phyloP scores from a whole-genome alignment of 2,797 vertebrate genomes.

The Heterohyrax brucei region DNA sequence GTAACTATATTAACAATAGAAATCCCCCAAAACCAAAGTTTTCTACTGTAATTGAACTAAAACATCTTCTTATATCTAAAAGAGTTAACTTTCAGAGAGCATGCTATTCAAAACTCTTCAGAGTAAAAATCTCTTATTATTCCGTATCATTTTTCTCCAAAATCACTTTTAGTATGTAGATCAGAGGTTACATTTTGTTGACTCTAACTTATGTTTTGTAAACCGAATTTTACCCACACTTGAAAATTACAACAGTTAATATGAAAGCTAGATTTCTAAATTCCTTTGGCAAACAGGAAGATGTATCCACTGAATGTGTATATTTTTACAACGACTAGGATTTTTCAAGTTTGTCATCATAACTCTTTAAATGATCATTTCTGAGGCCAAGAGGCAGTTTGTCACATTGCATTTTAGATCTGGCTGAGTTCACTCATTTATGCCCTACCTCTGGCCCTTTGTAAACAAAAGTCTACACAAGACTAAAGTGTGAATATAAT shows the following conservation, averaged over 20 bases:
- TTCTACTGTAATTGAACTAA: neutral
- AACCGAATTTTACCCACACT: neutral
- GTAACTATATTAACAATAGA: neutral
- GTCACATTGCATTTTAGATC: neutral
- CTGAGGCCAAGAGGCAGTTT: neutral
- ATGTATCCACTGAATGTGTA: rapidly evolving
- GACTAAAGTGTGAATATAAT: no score
- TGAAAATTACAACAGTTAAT: neutral
- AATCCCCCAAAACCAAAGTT: neutral
- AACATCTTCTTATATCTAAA: neutral
- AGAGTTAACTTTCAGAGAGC: conserved; percentile 5
- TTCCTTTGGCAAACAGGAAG: neutral
- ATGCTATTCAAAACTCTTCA: neutral
- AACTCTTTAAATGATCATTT: neutral
- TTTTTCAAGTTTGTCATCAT: neutral
- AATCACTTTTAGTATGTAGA: neutral
- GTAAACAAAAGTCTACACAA: neutral
- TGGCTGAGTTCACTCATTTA: neutral
- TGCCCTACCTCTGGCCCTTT: neutral
- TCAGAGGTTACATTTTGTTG: neutral
- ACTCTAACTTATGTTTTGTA: neutral
- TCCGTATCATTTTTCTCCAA: neutral
- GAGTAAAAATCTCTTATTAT: neutral
- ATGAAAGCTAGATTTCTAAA: neutral
- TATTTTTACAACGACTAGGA: neutral